Conservation (phyloP, 1,140 invertebrate species). For the Pseudomyrmex flavicornis region DNA sequence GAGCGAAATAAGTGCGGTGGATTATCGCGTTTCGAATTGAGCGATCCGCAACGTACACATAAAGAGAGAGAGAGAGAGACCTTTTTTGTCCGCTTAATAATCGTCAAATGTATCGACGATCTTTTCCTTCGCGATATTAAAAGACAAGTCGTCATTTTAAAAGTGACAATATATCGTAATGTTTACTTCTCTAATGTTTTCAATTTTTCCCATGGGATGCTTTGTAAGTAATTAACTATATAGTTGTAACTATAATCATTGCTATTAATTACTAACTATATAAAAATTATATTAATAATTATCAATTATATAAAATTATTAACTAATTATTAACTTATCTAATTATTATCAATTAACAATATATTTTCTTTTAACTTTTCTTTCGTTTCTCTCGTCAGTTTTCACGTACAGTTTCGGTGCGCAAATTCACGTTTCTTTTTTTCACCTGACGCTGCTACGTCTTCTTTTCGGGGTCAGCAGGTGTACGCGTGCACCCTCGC, state of each 20-base stretch:
- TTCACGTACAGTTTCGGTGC: neutral
- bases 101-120: no score
- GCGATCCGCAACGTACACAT: neutral
- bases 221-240: no score
- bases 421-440: conserved; percentile 12
- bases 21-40: conserved; percentile 51
- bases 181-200: no score
- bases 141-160: no score
- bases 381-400: neutral
- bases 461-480: conserved; percentile 32
- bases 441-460: conserved; percentile 8
- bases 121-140: neutral
- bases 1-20: conserved; percentile 5
- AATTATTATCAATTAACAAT: no score
- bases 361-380: neutral
- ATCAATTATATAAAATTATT: no score
- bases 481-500: conserved; percentile 60
- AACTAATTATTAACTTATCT: no score
- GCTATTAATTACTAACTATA: no score
- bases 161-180: no score
- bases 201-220: no score
- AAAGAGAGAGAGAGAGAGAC: neutral
- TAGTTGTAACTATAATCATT: no score
- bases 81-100: neutral
- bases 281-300: no score